These are phyloP conservation scores for Strigamia transsilvanica DNA, from an alignment of 2,888 invertebrate genomes.

Conservation along the genomic window DNA sequence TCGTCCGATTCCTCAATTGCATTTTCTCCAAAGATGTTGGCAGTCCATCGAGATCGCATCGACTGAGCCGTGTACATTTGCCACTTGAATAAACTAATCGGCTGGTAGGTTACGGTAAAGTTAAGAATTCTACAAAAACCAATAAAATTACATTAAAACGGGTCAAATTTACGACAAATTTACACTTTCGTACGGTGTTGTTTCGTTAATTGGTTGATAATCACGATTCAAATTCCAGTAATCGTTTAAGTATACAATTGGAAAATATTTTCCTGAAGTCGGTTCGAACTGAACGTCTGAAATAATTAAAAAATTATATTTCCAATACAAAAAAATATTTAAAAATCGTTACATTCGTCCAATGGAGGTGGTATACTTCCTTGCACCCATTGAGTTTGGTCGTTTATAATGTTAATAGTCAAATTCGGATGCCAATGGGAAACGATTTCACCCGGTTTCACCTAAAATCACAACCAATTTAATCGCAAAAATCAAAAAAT, in stretches of 20 bases:
- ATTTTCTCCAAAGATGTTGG: constrained; percentile 73
- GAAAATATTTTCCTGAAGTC: constrained; percentile 86
- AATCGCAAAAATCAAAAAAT: not conserved
- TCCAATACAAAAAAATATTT: not conserved
- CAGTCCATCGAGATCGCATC: constrained; percentile 84
- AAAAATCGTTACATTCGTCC: constrained; percentile 75
- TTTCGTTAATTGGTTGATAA: constrained; percentile 89
- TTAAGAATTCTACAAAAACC: constrained; percentile 67
- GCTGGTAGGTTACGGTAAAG: constrained; percentile 70
- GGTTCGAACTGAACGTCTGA: constrained; percentile 84
- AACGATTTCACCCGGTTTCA: constrained; percentile 77
- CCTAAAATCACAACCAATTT: not conserved
- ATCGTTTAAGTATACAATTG: constrained; percentile 93
- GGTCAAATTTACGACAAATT: not conserved
- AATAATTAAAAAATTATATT: constrained; percentile 52
- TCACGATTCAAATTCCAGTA: constrained; percentile 99
- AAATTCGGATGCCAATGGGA: constrained; percentile 99
- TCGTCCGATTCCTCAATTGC: constrained; percentile 71
- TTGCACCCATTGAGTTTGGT: constrained; percentile 93
- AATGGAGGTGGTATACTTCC: constrained; percentile 91
- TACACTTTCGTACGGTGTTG: constrained; percentile 64
- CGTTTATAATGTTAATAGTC: constrained; percentile 92
- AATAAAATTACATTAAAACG: not conserved
- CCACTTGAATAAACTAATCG: constrained; percentile 96
- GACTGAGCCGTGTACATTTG: constrained; percentile 97